Evolutionary conservation across 2,888 invertebrate species (phyloP), one percentile per base, ranked within the genome.

Genomic region (Koerneria pararmatus): DNA sequence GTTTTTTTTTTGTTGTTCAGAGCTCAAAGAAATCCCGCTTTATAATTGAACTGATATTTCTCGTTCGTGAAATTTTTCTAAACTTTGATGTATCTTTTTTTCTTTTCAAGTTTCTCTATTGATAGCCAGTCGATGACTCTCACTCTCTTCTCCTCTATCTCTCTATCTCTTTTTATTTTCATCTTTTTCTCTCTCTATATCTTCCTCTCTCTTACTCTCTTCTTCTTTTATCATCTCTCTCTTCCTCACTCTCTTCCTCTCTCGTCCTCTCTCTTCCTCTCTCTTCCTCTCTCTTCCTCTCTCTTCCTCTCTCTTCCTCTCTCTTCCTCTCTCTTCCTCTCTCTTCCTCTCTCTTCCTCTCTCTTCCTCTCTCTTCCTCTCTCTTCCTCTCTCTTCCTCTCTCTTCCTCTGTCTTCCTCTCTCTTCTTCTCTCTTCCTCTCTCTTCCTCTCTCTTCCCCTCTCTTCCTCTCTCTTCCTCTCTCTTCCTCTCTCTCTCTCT

Each of bases 301-400:
- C 53, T 22, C 53, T n/a, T 29, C 15, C 29, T 31, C n/a, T 53
- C 29, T 11, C 27, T 0, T 19, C 8, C 1, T 58, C 35, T 58
- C 24, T 37, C 58, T 35, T 11, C 24, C 35, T 24, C 19, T 15
- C n/a, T 35, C 34, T 0, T 1, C 37, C 32, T 57, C 5, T 35
- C 35, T 19, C 58, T n/a, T 46, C 46, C 46, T 27, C 46, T 8
- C 59, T 46, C 46, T n/a, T n/a, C n/a, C n/a, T n/a, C n/a, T n/a
- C n/a, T n/a, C n/a, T n/a, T n/a, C n/a, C n/a, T n/a, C n/a, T n/a
- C n/a, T n/a, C n/a, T n/a, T n/a, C n/a, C n/a, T n/a, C n/a, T n/a
- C n/a, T n/a, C n/a, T n/a, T n/a, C n/a, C n/a, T n/a, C n/a, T n/a
- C n/a, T n/a, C n/a, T n/a, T n/a, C n/a, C n/a, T n/a, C n/a, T n/a